Conservation (phyloP, 2,113 vertebrate genomes). For the Merops nubicus region DNA sequence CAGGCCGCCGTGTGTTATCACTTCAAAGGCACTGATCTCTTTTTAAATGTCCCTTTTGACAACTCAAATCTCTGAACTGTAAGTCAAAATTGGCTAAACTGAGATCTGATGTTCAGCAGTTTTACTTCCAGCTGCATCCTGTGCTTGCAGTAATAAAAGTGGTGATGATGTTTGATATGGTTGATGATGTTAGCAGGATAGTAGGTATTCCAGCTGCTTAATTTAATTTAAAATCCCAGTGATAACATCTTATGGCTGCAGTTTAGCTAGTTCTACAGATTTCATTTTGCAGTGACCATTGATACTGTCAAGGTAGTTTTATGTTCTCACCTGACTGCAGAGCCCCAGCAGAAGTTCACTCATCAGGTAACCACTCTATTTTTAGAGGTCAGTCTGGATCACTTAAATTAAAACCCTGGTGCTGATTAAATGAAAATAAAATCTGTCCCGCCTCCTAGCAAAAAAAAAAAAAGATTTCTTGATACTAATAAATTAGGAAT, state of each 20-base stretch:
- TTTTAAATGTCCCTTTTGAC: conserved; percentile 61
- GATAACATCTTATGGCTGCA: conserved; percentile 25
- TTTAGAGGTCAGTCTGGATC: background rate
- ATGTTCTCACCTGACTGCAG: background rate
- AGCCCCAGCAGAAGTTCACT: background rate
- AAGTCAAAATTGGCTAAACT: conserved; percentile 65
- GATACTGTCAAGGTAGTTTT: background rate
- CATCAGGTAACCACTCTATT: background rate
- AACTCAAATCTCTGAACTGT: conserved; percentile 61
- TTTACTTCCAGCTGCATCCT: conserved; percentile 57
- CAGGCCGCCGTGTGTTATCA: conserved; percentile 33
- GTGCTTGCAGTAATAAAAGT: conserved; percentile 56
- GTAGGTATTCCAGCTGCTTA: conserved; percentile 57
- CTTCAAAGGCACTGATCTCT: conserved; percentile 52
- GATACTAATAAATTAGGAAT: background rate
- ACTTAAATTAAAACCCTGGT: background rate
- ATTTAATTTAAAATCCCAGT: conserved; percentile 67
- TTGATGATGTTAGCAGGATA: conserved; percentile 57
- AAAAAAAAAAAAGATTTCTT: background rate
- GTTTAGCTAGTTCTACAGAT: conserved; percentile 41
- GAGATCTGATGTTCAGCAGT: conserved; percentile 61
- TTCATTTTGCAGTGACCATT: conserved; percentile 39
- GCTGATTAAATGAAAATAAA: background rate
- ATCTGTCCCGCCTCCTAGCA: background rate
- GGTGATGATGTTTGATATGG: conserved; percentile 53